Conservation (phyloP, 2,888 invertebrate genomes). For the Polydrusus pterygomalis region DNA sequence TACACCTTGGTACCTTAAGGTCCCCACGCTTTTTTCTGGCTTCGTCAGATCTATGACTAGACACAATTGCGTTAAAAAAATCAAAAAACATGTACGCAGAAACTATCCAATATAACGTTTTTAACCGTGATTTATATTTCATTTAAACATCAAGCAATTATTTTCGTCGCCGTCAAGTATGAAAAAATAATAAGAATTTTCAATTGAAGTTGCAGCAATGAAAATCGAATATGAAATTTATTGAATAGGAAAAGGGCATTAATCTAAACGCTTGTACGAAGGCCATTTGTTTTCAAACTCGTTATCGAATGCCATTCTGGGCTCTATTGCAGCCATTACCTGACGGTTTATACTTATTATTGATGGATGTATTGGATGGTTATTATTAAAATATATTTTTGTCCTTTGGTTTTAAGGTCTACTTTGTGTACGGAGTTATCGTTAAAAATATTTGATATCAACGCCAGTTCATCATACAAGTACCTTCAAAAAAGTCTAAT, state of each 20-base stretch:
- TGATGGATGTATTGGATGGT: not conserved
- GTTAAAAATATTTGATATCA: too few species aligned
- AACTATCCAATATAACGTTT: too few species aligned
- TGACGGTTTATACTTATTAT: not conserved
- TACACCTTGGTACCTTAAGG: too few species aligned
- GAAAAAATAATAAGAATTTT: constrained; percentile 5
- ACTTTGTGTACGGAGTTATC: too few species aligned
- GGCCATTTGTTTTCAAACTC: constrained; percentile 2
- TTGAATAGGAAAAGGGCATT: not conserved
- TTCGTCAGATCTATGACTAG: too few species aligned
- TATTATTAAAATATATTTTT: not conserved
- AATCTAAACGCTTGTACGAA: not conserved
- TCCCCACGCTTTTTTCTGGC: too few species aligned
- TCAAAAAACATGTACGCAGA: too few species aligned
- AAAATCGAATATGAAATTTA: constrained; percentile 1
- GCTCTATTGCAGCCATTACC: not conserved
- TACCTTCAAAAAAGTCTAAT: too few species aligned
- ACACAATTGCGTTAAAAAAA: too few species aligned
- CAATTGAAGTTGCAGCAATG: not conserved
- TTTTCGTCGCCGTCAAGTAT: not conserved
- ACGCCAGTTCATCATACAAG: too few species aligned
- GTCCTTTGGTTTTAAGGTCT: too few species aligned
- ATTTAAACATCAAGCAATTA: not conserved
- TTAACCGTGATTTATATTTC: not conserved
- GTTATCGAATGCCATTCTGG: not conserved